phyloP scores from a whole-genome alignment of 2,888 invertebrate species.

The Dasypolia templi region DNA sequence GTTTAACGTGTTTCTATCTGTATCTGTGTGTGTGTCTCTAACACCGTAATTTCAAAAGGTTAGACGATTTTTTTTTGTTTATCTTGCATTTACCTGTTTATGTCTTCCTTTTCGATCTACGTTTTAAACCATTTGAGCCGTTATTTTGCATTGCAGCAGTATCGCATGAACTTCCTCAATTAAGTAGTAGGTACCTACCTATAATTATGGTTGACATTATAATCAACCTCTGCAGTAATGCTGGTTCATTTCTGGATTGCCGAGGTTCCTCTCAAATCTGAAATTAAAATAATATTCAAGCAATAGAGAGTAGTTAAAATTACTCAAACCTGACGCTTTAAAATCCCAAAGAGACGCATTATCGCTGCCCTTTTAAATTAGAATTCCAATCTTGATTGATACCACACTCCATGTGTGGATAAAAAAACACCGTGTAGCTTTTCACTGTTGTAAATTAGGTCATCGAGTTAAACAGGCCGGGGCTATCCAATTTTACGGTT shows the following conservation, averaged over 20 bases:
- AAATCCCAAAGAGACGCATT: background rate
- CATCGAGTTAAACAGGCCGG: conserved; percentile 75
- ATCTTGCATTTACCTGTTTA: too few species aligned
- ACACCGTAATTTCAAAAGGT: too few species aligned
- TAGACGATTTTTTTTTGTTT: too few species aligned
- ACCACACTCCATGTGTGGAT: conserved; percentile 9
- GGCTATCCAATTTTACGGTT: conserved; percentile 79
- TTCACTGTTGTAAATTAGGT: conserved; percentile 70
- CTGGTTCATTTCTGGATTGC: too few species aligned
- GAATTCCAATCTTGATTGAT: conserved; percentile 38
- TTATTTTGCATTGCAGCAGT: too few species aligned
- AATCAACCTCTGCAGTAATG: background rate
- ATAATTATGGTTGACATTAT: background rate
- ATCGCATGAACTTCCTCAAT: too few species aligned
- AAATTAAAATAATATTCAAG: background rate
- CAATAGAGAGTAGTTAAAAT: background rate
- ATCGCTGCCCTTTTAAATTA: conserved; percentile 28
- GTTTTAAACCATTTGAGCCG: too few species aligned
- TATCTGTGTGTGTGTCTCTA: too few species aligned
- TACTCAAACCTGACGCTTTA: background rate
- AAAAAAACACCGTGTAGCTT: conserved; percentile 36
- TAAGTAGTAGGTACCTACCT: too few species aligned
- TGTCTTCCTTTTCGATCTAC: too few species aligned
- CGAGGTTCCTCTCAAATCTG: too few species aligned
- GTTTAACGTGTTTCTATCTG: too few species aligned